phyloP scores from a whole-genome alignment of 2,113 vertebrate species.

The Arothron firmamentum region DNA sequence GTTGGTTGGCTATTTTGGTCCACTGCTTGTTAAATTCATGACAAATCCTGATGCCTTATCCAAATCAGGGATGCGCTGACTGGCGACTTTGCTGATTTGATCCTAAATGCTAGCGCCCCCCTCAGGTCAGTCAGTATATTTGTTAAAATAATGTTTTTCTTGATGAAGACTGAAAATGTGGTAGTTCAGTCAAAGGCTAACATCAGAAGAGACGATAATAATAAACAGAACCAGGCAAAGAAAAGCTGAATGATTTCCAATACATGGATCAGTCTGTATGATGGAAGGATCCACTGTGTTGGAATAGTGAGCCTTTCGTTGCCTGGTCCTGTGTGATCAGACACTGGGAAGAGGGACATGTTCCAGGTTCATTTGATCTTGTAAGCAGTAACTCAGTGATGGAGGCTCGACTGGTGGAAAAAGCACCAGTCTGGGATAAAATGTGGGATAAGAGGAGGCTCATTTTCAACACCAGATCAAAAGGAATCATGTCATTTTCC shows the following conservation, averaged over 20 bases:
- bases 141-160: not conserved
- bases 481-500: not conserved
- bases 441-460: not conserved
- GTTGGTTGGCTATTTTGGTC: too few relatives aligned
- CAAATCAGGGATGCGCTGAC: not conserved
- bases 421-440: not conserved
- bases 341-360: slow-evolving; percentile 28
- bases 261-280: not conserved
- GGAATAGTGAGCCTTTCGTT: slow-evolving; percentile 3
- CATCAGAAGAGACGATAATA: not conserved
- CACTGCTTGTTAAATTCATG: too few relatives aligned
- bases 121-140: slow-evolving; percentile 8
- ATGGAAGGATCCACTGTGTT: not conserved
- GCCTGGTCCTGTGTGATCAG: slow-evolving; percentile 16
- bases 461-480: slow-evolving; percentile 16
- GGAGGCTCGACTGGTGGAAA: too few relatives aligned
- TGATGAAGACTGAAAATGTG: not conserved
- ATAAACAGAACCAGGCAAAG: slow-evolving; percentile 32
- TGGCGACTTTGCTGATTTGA: not conserved
- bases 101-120: slow-evolving; percentile 10
- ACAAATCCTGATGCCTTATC: not conserved
- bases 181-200: not conserved
- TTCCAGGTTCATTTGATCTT: slow-evolving; percentile 6
- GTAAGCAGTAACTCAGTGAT: not conserved
- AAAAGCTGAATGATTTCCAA: slow-evolving; percentile 2